Evolutionary conservation across 2,797 vertebrate species (phyloP).

Genomic region (Heliangelus exortis): DNA sequence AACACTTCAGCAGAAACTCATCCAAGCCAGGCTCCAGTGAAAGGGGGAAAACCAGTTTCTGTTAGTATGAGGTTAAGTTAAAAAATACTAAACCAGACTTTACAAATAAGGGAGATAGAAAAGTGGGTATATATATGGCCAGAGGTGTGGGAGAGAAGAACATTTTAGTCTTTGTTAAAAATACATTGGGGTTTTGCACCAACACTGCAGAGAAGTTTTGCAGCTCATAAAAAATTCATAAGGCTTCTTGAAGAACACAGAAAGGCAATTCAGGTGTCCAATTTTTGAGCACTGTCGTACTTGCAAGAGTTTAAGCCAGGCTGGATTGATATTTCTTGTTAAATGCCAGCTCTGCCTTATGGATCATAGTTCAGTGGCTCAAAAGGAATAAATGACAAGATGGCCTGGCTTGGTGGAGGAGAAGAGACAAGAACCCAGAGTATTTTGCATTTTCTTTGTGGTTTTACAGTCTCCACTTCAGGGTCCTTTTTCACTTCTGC

Average conservation of each 20-base stretch:
- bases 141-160: not conserved
- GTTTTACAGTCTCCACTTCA: constrained; percentile 46
- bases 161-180: not conserved
- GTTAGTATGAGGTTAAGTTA: not conserved
- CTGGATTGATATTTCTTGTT: constrained; percentile 46
- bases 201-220: not conserved
- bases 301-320: not conserved
- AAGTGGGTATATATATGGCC: not conserved
- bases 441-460: constrained; percentile 24
- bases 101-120: not conserved
- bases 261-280: constrained; percentile 35
- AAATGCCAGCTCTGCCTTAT: not conserved
- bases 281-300: not conserved
- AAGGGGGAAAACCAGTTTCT: not conserved
- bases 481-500: constrained; percentile 65
- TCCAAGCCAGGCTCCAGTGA: not conserved
- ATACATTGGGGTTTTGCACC: not conserved
- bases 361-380: constrained; percentile 6
- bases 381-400: not conserved
- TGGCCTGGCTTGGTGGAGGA: not conserved
- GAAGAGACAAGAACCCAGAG: not conserved
- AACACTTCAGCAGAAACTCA: not conserved
- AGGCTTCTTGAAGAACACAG: constrained; percentile 21
- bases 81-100: not conserved
- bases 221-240: constrained; percentile 48